phyloP scores from a whole-genome alignment of 2,888 invertebrate species.

The Drosophila colorata region DNA sequence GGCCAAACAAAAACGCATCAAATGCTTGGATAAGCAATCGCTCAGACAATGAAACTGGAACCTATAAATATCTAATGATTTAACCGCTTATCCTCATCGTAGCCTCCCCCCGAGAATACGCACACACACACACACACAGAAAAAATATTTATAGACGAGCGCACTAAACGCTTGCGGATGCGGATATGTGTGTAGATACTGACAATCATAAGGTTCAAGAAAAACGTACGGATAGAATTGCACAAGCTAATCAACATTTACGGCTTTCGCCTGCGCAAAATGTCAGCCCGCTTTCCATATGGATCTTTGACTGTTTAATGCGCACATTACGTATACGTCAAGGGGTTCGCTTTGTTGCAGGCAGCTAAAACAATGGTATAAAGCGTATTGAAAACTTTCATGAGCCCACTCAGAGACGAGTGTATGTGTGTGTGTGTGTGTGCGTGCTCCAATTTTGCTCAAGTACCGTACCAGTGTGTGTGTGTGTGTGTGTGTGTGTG shows the following conservation, averaged over 20 bases:
- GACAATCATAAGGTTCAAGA: background rate
- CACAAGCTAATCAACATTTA: conserved; percentile 21
- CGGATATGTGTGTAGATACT: conserved; percentile 1
- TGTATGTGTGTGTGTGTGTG: conserved; percentile 1
- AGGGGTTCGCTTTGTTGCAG: conserved; percentile 28
- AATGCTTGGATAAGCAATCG: conserved; percentile 30
- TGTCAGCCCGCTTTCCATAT: conserved; percentile 16
- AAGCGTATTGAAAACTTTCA: conserved; percentile 31
- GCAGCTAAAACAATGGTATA: conserved; percentile 22
- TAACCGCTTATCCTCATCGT: conserved; percentile 42
- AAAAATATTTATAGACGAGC: conserved; percentile 37
- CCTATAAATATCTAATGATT: conserved; percentile 58
- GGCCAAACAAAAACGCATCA: conserved; percentile 49
- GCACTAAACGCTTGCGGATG: conserved; percentile 8
- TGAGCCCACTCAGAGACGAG: conserved; percentile 15
- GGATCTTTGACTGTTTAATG: conserved; percentile 35
- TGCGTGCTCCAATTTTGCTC: conserved; percentile 38
- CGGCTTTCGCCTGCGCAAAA: background rate
- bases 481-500: conserved; percentile 10
- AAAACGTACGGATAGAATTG: background rate
- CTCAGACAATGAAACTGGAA: conserved; percentile 53
- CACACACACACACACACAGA: conserved; percentile 9
- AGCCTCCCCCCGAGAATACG: conserved; percentile 12
- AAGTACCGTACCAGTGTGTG: conserved; percentile 4
- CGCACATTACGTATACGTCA: conserved; percentile 47